A percentile compares a stretch with the other conserved stretches of the same genome.
phyloP scores from a whole-genome alignment of 1,140 invertebrate species.

The Euwallacea similis region DNA sequence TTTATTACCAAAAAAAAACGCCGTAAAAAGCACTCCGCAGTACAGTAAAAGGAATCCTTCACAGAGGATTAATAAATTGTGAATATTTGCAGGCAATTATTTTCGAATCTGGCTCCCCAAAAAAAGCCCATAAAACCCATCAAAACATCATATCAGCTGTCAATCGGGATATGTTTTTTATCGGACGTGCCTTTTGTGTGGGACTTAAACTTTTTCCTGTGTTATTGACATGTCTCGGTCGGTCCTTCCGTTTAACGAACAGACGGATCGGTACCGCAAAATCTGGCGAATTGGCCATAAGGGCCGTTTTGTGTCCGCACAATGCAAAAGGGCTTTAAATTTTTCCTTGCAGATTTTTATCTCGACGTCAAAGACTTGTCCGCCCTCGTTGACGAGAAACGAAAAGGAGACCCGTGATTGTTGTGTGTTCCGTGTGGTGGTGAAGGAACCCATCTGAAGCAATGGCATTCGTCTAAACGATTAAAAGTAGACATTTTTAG shows the following conservation, averaged over 20 bases:
- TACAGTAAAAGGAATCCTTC: no score
- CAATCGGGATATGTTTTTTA: background rate
- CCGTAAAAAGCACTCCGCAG: no score
- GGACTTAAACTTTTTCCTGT: background rate
- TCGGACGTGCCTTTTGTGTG: background rate
- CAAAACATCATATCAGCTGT: slow-evolving; percentile 2
- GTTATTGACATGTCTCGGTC: background rate
- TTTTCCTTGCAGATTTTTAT: background rate
- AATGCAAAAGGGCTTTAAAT: slow-evolving; percentile 7
- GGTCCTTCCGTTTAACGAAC: slow-evolving; percentile 6
- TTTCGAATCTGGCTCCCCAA: no score
- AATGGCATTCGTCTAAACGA: no score
- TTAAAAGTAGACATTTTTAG: no score
- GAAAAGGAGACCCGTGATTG: no score
- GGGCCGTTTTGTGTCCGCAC: slow-evolving; percentile 2
- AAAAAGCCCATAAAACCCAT: slow-evolving; percentile 4
- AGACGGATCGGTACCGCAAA: slow-evolving; percentile 1
- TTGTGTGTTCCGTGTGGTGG: no score
- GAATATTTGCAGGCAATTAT: background rate
- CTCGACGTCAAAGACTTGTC: slow-evolving; percentile 2
- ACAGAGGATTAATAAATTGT: background rate
- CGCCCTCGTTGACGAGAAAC: background rate
- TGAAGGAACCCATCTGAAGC: no score
- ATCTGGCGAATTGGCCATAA: slow-evolving; percentile 1
- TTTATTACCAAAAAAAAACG: no score